Evolutionary conservation across 2,888 invertebrate genomes (phyloP).

Genomic region (Adelphocoris suturalis): DNA sequence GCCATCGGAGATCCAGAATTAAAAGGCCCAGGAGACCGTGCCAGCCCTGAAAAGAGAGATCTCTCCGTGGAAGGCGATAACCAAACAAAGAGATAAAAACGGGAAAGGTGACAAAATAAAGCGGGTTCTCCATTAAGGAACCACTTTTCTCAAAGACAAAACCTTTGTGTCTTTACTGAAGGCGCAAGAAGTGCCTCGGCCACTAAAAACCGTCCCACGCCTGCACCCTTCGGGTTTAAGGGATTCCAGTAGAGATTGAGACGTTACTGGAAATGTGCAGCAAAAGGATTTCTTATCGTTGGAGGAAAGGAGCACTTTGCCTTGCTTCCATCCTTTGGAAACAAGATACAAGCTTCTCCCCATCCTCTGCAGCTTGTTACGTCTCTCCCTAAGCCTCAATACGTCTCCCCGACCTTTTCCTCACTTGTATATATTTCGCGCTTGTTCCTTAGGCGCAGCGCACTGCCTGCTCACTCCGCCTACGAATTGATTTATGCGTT

Average conservation of each 20-base stretch:
- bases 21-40: background rate
- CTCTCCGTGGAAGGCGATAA: background rate
- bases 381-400: background rate
- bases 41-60: background rate
- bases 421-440: slow-evolving; percentile 23
- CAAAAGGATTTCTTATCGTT: slow-evolving; percentile 37
- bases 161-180: slow-evolving; percentile 42
- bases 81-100: slow-evolving; percentile 26
- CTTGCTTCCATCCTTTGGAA: background rate
- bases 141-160: slow-evolving; percentile 45
- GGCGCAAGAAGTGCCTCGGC: slow-evolving; percentile 7
- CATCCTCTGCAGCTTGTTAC: slow-evolving; percentile 23
- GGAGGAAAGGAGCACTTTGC: slow-evolving; percentile 46
- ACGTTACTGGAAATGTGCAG: slow-evolving; percentile 65
- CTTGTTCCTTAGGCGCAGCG: background rate
- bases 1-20: slow-evolving; percentile 11
- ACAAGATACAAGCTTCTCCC: slow-evolving; percentile 44
- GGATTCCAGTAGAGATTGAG: slow-evolving; percentile 53
- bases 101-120: background rate
- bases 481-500: slow-evolving; percentile 17
- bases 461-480: slow-evolving; percentile 16
- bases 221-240: slow-evolving; percentile 37
- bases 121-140: slow-evolving; percentile 40
- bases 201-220: slow-evolving; percentile 51
- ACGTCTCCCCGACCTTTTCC: slow-evolving; percentile 1